Evolutionary conservation across 2,113 vertebrate genomes (phyloP).

Genomic region (Saimiri boliviensis): DNA sequence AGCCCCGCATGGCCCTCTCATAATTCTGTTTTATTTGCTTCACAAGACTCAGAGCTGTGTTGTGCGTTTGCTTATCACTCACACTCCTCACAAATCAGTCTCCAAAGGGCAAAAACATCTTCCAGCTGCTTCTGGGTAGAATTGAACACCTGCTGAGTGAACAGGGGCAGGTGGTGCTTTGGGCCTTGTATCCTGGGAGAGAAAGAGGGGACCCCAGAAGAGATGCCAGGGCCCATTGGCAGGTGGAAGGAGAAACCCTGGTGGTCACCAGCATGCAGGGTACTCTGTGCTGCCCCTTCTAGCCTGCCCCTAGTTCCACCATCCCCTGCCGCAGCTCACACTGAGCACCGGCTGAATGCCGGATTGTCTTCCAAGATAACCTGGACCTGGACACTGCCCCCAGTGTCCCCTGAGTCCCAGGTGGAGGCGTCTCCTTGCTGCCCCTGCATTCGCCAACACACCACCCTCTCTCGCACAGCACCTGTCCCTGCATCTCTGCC

Average conservation of each 20-base stretch:
- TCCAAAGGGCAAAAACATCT: not conserved
- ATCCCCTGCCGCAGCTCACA: rapidly evolving
- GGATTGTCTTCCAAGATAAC: not conserved
- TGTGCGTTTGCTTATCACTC: not conserved
- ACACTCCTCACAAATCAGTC: not conserved
- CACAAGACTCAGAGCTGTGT: not conserved
- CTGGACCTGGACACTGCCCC: too few species aligned
- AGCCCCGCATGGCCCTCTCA: not conserved
- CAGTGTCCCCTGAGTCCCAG: not conserved
- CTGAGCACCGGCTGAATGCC: not conserved
- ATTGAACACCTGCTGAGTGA: not conserved
- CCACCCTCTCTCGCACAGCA: not conserved
- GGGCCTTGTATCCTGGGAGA: not conserved
- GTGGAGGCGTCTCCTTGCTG: rapidly evolving
- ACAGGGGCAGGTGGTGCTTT: not conserved
- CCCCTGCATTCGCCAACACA: not conserved
- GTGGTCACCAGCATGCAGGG: not conserved
- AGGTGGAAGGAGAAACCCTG: not conserved
- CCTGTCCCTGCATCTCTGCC: too few species aligned
- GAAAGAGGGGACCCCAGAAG: not conserved
- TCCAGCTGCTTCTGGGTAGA: too few species aligned
- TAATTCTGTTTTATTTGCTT: not conserved
- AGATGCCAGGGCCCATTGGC: not conserved
- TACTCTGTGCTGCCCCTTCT: not conserved
- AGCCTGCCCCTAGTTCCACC: not conserved